Base-by-base conservation (phyloP, 2,113 vertebrate species). In the Charina bottae region DNA sequence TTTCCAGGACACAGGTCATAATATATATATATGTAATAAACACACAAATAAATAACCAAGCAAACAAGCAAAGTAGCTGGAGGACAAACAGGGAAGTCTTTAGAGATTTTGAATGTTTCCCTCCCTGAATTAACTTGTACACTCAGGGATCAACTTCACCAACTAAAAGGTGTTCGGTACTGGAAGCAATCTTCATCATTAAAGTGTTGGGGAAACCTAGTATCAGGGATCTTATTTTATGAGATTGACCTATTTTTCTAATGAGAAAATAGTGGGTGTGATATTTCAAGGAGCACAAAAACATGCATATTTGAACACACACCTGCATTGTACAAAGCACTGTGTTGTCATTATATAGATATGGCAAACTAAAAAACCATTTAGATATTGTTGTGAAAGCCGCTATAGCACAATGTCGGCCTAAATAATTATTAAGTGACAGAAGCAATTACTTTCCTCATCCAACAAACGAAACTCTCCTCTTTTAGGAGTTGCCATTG, bases 351-450 rank as follows among this genome's bases (percentile, higher is more conserved):
- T 86, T 68, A 72, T 72, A 53, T 56, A 56, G 24, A 56, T 62
- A 17, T 56, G 87, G 54, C n/a, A 92, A 92, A 64, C n/a, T 28
- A 24, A 92, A 92, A 53, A 85, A 26, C 7, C 53, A 37, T 55
- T 37, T 55, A 17, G 72, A 24, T 33, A 26, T 89, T 83, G 42
- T 92, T 89, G 72, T 26, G 87, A 92, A 89, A 92, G 56, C 15
- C 83, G 91, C 62, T 89, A 6, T 94, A 91, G 93, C 21, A 64
- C 85, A 92, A 90, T 91, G 21, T 4, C 5, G 91, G 94, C 93
- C 78, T 93, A 83, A 94, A 95, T 94, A 95, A 95, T 95, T 94
- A 94, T 94, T 95, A 95, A 95, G 93, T 96, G 95, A 96, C 96
- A 96, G 91, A 54, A 89, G 92, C 90, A 89, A 95, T 95, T 94